Conservation (phyloP, 2,113 vertebrate species). For the Peromyscus californicus region DNA sequence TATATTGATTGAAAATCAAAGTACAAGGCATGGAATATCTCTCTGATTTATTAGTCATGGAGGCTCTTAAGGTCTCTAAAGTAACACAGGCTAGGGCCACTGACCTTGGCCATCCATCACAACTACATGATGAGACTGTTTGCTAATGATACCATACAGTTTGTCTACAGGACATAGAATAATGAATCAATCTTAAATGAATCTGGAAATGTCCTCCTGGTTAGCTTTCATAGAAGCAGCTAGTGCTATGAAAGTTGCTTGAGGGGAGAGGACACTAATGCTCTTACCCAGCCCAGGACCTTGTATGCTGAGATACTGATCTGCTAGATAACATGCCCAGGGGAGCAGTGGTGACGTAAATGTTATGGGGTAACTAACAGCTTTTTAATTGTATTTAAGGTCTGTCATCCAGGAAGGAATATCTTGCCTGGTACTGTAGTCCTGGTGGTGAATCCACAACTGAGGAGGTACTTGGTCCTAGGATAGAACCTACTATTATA, state of each 20-base stretch:
- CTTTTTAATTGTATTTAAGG: background rate
- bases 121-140: background rate
- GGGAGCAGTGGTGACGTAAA: background rate
- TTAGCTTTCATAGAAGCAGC: background rate
- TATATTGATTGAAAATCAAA: background rate
- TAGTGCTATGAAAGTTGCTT: background rate
- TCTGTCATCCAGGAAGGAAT: background rate
- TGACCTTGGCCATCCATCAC: background rate
- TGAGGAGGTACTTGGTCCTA: background rate
- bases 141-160: background rate
- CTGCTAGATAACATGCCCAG: background rate
- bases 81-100: background rate
- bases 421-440: background rate
- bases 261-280: background rate
- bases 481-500: background rate
- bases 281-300: background rate
- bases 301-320: background rate
- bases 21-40: background rate
- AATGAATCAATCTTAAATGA: background rate
- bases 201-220: background rate
- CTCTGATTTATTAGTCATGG: background rate
- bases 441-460: background rate
- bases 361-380: background rate
- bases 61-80: background rate
- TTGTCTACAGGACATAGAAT: background rate